phyloP scores from a whole-genome alignment of 2,888 invertebrate species.

The Tipula vernalis region DNA sequence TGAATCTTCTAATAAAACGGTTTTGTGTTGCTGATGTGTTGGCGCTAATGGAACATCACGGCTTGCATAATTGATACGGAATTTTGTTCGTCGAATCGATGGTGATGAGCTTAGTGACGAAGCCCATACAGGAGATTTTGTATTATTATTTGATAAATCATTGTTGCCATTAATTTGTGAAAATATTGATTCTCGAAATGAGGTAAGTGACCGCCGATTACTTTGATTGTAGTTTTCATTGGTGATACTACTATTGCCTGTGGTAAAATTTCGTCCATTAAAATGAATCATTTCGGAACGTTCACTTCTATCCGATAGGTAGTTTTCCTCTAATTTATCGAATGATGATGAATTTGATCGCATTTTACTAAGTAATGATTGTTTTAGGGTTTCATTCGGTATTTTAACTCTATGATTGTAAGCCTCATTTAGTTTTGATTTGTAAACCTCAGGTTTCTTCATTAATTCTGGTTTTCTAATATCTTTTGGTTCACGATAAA shows the following conservation, averaged over 20 bases:
- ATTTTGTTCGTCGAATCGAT: conserved; percentile 43
- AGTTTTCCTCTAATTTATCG: background rate
- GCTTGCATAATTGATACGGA: conserved; percentile 52
- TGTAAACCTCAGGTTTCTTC: background rate
- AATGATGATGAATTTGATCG: background rate
- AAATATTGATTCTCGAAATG: background rate
- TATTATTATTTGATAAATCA: background rate
- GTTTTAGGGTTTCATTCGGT: background rate
- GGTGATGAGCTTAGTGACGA: conserved; percentile 5
- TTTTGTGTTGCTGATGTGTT: conserved; percentile 38
- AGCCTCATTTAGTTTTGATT: conserved; percentile 5
- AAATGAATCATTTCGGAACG: background rate
- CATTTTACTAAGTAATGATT: background rate
- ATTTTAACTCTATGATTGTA: conserved; percentile 5
- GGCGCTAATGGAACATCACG: conserved; percentile 59
- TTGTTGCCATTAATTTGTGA: background rate
- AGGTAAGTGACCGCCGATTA: background rate
- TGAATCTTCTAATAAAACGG: conserved; percentile 39
- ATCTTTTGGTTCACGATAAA: background rate
- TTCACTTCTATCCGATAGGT: background rate
- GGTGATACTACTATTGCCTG: background rate
- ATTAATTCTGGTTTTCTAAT: conserved; percentile 9
- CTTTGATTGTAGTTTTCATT: background rate
- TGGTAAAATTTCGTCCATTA: background rate
- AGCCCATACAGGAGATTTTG: background rate